Percentiles rank a stretch among this genome's conserved stretches.
These are phyloP conservation scores for Germaria angustata DNA, from an alignment of 2,888 invertebrate species.

Conservation along the genomic window DNA sequence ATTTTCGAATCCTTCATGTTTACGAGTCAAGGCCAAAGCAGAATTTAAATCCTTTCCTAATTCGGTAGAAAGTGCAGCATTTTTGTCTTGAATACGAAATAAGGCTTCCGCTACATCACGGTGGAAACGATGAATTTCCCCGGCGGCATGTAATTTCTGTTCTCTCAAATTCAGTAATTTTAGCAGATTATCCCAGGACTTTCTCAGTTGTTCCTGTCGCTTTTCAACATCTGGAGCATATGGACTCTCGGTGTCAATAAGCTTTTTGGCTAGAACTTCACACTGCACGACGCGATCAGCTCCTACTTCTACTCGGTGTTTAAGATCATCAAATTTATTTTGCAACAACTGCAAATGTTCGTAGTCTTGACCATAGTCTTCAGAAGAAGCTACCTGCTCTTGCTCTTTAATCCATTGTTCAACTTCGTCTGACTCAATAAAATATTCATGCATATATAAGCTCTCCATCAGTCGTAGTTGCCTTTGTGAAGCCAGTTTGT, in stretches of 20 bases:
- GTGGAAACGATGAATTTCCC: conserved; percentile 98
- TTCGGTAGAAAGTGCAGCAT: conserved; percentile 90
- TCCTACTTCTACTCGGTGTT: conserved; percentile 93
- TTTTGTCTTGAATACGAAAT: conserved; percentile 93
- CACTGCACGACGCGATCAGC: conserved; percentile 94
- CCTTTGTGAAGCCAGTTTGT: conserved; percentile 88
- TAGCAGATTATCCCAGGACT: conserved; percentile 92
- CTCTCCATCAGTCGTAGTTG: conserved; percentile 94
- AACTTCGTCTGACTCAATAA: conserved; percentile 92
- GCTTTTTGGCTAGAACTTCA: conserved; percentile 92
- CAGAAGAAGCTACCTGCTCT: conserved; percentile 91
- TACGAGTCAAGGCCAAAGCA: conserved; percentile 89
- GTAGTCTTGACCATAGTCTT: conserved; percentile 97
- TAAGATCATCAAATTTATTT: conserved; percentile 95
- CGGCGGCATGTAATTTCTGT: conserved; percentile 93
- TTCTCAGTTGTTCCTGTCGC: conserved; percentile 93
- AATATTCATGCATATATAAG: conserved; percentile 93
- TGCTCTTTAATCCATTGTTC: conserved; percentile 96
- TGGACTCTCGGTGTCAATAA: conserved; percentile 91
- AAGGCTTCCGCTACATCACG: conserved; percentile 95
- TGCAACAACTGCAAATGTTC: conserved; percentile 92
- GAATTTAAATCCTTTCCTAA: conserved; percentile 91
- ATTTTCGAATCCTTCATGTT: conserved; percentile 96
- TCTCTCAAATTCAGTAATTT: conserved; percentile 93
- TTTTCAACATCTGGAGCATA: conserved; percentile 92